Evolutionary conservation across 2,888 invertebrate genomes (phyloP), one percentile per base, ranked within the genome.

Genomic region (Lasiommata megera): DNA sequence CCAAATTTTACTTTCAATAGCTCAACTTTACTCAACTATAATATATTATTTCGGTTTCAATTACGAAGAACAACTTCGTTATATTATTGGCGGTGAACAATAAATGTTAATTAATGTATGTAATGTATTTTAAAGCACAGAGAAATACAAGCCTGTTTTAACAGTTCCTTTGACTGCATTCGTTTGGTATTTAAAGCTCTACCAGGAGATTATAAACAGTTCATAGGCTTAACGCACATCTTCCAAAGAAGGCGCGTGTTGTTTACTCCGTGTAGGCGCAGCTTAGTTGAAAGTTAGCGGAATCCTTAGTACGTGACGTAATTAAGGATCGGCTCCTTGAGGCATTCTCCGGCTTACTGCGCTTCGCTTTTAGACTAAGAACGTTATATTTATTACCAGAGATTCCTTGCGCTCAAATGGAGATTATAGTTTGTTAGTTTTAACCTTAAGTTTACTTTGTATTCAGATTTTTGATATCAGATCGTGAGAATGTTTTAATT

Each of bases 261-360:
- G 79, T 77, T 80, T 77, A 70, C 70, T 68, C 70, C 75, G 72
- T 82, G 71, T 77, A 77, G 73, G 69, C 75, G 65, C 69, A 68
- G 74, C 75, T 77, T 74, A 76, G 72, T 74, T 72, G 68, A 71
- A 76, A 82, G 76, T 83, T 80, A 76, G 76, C 74, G 73, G 72
- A 82, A 82, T 79, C 81, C 80, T 68, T 61, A 67, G 70, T 79
- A 81, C 83, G 83, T 83, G 83, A 83, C 74, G 73, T 81, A 81
- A 81, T 83, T 82, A 82, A 73, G 72, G 66, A 69, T 69, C 63
- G 67, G 69, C 70, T 72, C 73, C 61, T 64, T 48, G 56, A 66
- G 67, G 61, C 64, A 60, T 61, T 57, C 52, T 60, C 58, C 43
- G 60, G 63, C 65, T 61, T 60, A 65, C 59, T 60, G 51, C 54